Percentiles rank a stretch among this genome's conserved stretches.
phyloP scores from a whole-genome alignment of 2,797 vertebrate genomes.

The Avahi laniger region DNA sequence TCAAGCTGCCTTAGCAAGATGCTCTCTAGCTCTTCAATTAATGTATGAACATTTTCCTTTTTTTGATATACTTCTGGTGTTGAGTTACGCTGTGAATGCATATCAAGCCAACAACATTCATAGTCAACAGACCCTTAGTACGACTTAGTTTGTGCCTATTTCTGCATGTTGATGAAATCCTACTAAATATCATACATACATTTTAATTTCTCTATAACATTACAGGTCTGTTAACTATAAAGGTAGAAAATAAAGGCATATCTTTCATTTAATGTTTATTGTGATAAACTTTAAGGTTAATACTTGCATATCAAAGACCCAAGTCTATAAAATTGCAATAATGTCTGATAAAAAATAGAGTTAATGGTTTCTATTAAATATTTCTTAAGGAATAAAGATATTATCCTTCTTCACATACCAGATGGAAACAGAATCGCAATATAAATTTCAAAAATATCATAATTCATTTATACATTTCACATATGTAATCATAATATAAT shows the following conservation, averaged over 20 bases:
- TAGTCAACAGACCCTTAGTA: not conserved
- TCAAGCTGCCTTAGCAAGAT: conserved; percentile 18
- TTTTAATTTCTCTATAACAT: conserved; percentile 12
- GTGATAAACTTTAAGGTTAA: conserved; percentile 1
- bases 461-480: not conserved
- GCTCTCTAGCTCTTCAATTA: conserved; percentile 46
- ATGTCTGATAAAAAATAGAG: conserved; percentile 9
- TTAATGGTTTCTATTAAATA: not conserved
- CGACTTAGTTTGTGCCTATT: not conserved
- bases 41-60: not conserved
- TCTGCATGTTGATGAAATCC: not conserved
- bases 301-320: not conserved
- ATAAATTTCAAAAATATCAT: not conserved
- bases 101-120: conserved; percentile 22
- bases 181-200: not conserved
- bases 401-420: not conserved
- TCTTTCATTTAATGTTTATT: conserved; percentile 10
- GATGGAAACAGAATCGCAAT: conserved; percentile 7
- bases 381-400: conserved; percentile 24
- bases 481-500: not conserved
- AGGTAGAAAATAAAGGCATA: not conserved
- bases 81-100: conserved; percentile 28
- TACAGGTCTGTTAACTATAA: conserved; percentile 12
- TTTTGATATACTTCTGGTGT: conserved; percentile 51
- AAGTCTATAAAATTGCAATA: not conserved